Conservation (phyloP, 2,888 invertebrate genomes). For the Auanema sp. region DNA sequence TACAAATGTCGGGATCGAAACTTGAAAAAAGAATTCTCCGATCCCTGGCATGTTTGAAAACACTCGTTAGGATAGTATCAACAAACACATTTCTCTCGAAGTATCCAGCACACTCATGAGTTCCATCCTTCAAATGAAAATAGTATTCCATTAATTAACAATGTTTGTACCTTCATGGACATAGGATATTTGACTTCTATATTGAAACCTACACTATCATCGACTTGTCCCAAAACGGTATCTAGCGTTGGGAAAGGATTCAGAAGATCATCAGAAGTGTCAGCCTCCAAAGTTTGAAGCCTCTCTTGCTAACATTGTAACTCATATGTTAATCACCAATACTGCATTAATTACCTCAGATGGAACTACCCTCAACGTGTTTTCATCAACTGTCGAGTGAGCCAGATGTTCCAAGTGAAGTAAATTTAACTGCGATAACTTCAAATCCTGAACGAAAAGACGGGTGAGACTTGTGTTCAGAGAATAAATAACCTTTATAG, state of each 20-base stretch:
- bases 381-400: slow-evolving; percentile 3
- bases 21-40: slow-evolving; percentile 91
- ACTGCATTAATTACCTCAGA: background rate
- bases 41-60: slow-evolving; percentile 78
- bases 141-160: background rate
- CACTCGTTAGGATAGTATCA: slow-evolving; percentile 80
- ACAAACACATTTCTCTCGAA: slow-evolving; percentile 87
- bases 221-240: slow-evolving; percentile 79
- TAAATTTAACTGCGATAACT: slow-evolving; percentile 40
- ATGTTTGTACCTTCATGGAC: slow-evolving; percentile 65
- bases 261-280: slow-evolving; percentile 11
- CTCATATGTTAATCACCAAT: background rate
- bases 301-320: background rate
- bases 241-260: slow-evolving; percentile 86
- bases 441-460: slow-evolving; percentile 32
- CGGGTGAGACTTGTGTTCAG: background rate
- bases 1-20: slow-evolving; percentile 93
- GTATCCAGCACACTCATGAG: slow-evolving; percentile 62
- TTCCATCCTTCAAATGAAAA: slow-evolving; percentile 65
- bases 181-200: slow-evolving; percentile 97
- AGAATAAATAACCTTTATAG: slow-evolving; percentile 35
- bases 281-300: background rate
- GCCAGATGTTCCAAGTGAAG: slow-evolving; percentile 64
- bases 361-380: background rate
- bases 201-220: slow-evolving; percentile 87